A percentile compares a stretch with the other conserved stretches of the same genome.
These are phyloP conservation scores for Tapirus terrestris DNA, from an alignment of 2,113 vertebrate genomes.

Conservation along the genomic window DNA sequence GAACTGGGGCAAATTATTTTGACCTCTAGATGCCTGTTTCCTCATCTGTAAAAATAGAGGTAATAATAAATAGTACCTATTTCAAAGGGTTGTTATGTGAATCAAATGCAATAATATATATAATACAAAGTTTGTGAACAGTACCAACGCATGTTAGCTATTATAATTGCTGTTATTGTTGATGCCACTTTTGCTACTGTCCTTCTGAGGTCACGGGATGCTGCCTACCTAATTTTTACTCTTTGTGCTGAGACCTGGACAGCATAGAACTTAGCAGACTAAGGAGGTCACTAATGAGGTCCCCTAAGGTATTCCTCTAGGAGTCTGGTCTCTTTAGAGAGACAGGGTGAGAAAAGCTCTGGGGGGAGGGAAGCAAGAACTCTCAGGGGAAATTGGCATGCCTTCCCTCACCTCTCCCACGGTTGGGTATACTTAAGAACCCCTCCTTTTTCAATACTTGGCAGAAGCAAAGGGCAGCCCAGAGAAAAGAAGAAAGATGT, in stretches of 20 bases:
- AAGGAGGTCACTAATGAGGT: conserved; percentile 20
- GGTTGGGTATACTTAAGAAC: background rate
- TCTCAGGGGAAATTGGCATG: background rate
- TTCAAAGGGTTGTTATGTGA: background rate
- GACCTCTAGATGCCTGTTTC: background rate
- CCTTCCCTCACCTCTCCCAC: background rate
- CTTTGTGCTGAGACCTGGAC: background rate
- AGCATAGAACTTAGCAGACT: background rate
- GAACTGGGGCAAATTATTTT: background rate
- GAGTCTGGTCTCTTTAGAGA: background rate
- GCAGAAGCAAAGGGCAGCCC: conserved; percentile 5
- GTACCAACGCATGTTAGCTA: background rate
- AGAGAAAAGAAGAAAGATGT: background rate
- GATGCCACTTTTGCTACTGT: background rate
- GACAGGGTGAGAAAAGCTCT: background rate
- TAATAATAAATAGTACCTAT: background rate
- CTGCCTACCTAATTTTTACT: background rate
- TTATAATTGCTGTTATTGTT: background rate
- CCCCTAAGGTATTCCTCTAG: background rate
- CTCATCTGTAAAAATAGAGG: background rate
- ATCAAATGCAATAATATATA: background rate
- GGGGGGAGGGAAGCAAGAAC: background rate
- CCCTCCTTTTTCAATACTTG: background rate
- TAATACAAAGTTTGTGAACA: background rate
- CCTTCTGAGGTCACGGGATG: background rate